Evolutionary conservation across 1,140 invertebrate genomes (phyloP).

Genomic region (Lethrus apterus): DNA sequence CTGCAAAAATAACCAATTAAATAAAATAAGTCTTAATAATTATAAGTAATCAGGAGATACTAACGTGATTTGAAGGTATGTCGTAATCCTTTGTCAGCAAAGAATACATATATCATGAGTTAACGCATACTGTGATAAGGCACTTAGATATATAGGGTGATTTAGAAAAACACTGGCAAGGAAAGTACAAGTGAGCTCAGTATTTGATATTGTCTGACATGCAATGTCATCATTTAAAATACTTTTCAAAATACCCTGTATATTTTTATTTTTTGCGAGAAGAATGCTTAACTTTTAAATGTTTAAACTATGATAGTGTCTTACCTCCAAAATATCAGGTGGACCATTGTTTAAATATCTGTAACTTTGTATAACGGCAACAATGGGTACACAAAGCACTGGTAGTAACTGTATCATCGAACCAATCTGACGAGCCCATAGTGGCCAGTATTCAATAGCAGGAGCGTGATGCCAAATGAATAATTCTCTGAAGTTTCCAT

Average conservation of each 20-base stretch:
- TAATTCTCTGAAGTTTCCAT: slow-evolving; percentile 62
- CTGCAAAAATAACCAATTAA: too few relatives aligned
- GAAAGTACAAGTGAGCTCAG: too few relatives aligned
- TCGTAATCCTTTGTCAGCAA: slow-evolving; percentile 25
- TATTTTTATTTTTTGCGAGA: too few relatives aligned
- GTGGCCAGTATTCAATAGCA: slow-evolving; percentile 56
- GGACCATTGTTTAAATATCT: slow-evolving; percentile 73
- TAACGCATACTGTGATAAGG: too few relatives aligned
- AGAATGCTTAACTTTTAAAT: too few relatives aligned
- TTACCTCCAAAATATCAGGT: slow-evolving; percentile 80
- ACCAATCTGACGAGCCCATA: slow-evolving; percentile 70
- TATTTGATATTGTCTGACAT: too few relatives aligned
- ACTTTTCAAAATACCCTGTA: too few relatives aligned
- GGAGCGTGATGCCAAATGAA: slow-evolving; percentile 59
- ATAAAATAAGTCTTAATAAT: slow-evolving; percentile 4
- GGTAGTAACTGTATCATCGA: slow-evolving; percentile 70
- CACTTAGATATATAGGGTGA: too few relatives aligned
- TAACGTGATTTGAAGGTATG: slow-evolving; percentile 27
- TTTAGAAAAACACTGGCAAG: too few relatives aligned
- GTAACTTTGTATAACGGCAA: slow-evolving; percentile 74
- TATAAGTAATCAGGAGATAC: slow-evolving; percentile 19
- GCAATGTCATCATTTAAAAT: too few relatives aligned
- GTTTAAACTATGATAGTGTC: too few relatives aligned
- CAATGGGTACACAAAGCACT: slow-evolving; percentile 66
- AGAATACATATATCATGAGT: too few relatives aligned